These are phyloP conservation scores for Danio aesculapii DNA, from an alignment of 2,797 vertebrate genomes.

Conservation along the genomic window DNA sequence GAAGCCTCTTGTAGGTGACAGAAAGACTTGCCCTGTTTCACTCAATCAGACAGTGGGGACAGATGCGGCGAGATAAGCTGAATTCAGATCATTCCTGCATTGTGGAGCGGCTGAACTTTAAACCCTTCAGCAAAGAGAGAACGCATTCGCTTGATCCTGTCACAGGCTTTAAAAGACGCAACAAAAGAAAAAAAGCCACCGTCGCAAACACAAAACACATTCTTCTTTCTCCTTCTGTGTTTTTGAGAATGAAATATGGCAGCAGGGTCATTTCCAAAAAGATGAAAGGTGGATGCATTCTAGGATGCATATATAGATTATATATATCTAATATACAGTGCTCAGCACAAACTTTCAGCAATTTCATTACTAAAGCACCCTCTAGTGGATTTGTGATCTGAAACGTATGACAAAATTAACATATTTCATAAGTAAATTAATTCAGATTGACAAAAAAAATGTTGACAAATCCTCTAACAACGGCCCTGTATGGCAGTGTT, in stretches of 20 bases:
- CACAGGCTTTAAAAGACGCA: conserved; percentile 25
- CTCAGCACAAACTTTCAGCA: no score
- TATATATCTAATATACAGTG: no score
- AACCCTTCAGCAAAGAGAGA: conserved; percentile 57
- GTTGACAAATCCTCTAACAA: no score
- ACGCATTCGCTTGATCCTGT: conserved; percentile 52
- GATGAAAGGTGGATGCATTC: no score
- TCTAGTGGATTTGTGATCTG: no score
- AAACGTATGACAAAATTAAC: no score
- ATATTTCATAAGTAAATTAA: no score
- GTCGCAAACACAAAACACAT: neutral
- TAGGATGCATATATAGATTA: no score
- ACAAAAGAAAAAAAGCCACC: conserved; percentile 59
- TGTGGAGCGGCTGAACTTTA: conserved; percentile 16
- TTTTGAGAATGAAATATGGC: conserved; percentile 12
- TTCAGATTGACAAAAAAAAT: no score
- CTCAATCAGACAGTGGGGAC: conserved; percentile 71
- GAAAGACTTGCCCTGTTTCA: conserved; percentile 75
- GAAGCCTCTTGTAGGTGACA: conserved; percentile 74
- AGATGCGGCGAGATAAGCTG: conserved; percentile 39
- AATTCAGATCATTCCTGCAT: conserved; percentile 39
- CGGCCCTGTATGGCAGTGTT: neutral
- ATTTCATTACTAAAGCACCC: no score
- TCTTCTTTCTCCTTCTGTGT: conserved; percentile 11
- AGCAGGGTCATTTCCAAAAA: no score